Evolutionary conservation across 2,113 vertebrate genomes (phyloP).

Genomic region (Gila orcuttii): DNA sequence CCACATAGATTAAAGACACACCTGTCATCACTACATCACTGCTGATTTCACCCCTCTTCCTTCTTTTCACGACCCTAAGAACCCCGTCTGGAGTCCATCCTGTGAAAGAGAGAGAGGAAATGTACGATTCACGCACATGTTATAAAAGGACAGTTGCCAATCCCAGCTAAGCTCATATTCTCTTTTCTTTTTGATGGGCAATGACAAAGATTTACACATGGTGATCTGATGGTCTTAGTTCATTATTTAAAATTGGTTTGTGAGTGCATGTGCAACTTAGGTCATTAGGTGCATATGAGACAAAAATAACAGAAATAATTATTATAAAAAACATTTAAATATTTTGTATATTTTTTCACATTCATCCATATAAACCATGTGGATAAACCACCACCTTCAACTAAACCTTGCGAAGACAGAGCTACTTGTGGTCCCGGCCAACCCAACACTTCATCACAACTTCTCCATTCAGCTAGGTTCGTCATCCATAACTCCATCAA

Average conservation of each 20-base stretch:
- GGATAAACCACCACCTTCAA: no score
- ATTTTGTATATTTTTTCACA: background rate
- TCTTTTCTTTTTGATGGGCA: background rate
- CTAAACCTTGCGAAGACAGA: no score
- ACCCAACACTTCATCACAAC: no score
- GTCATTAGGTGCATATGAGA: background rate
- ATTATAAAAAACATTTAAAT: background rate
- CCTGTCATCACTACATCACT: conserved; percentile 72
- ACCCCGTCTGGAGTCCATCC: conserved; percentile 27
- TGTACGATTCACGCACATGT: conserved; percentile 29
- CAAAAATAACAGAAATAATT: background rate
- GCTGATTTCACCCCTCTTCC: conserved; percentile 58
- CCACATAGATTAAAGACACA: conserved; percentile 65
- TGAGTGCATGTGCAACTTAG: background rate
- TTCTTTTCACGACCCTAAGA: conserved; percentile 21
- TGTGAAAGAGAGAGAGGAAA: conserved; percentile 35
- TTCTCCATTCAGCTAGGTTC: no score
- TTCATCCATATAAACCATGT: no score
- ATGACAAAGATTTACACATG: background rate
- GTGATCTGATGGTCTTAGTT: background rate
- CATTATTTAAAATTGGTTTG: background rate
- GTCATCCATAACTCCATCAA: no score
- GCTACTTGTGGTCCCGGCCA: no score
- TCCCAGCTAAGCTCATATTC: background rate
- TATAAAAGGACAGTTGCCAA: conserved; percentile 23